Evolutionary conservation across 2,888 invertebrate species (phyloP), one percentile per base, ranked within the genome.

Genomic region (Gasteruption jaculator): DNA sequence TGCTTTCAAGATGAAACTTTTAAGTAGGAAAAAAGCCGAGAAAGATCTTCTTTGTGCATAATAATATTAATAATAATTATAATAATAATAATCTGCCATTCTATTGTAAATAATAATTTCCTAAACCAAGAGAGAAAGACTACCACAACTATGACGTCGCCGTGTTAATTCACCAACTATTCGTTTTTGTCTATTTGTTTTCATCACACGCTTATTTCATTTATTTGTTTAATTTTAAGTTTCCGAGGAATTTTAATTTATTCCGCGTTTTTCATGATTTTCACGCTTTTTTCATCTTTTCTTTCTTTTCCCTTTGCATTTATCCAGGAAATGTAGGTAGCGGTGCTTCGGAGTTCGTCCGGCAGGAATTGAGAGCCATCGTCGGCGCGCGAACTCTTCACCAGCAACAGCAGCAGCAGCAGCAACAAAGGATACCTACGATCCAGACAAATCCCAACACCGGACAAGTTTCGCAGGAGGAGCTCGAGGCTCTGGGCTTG

Each of bases 301-400:
- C n/a, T n/a, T n/a, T 20, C 16, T 15, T 35, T 14, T 35, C 24
- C 25, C 11, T 38, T 12, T 36, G 19, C 46, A 31, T 47, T 51
- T 52, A 55, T 56, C 26, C 74, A 75, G 81, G 78, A 60, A 71
- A 67, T 38, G 73, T 73, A 45, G 78, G 75, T 61, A 79, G 77
- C 62, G 81, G 78, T 68, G 80, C 83, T 45, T 88, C 91, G 36
- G 92, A 92, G 74, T 92, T 86, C 73, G 92, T 93, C 56, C 82
- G 91, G 63, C 91, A 93, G 74, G 91, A 92, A 73, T 75, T 94
- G 61, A 80, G 92, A 57, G 90, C 91, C 34, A 85, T 88, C 49
- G 91, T 93, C 45, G 91, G 87, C 53, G 90, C 88, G 39, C 80
- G 92, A 61, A 85, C 86, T 24, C 77, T 78, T 58, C 51, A 54